Base-by-base conservation (phyloP, 2,797 vertebrate species). In the Siniperca undulata region DNA sequence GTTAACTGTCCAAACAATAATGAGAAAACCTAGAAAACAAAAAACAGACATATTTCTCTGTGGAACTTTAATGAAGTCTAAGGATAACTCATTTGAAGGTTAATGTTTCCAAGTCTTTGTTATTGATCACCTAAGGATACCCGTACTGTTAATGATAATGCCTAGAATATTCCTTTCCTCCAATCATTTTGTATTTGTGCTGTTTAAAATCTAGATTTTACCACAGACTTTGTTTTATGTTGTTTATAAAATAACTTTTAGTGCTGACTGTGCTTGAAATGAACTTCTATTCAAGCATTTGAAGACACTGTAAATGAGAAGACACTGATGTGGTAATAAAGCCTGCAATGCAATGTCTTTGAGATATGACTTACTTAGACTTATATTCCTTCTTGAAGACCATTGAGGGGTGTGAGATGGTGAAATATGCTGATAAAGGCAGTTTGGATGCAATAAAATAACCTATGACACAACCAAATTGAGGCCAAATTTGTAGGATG, bases 91-190 rank as follows among this genome's bases (percentile, higher is more conserved):
- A 65, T 75, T 75, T 67, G 2, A 70, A 10, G 3, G 60, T 91
- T 78, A 80, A 81, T 81, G 24, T 82, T 84, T 88, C 13, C 24
- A 71, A 36, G 42, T 74, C 20, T 71, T 80, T 77, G 84, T 77
- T 44, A 83, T 60, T 71, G 46, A 62, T 81, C 59, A 68, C 16
- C 6, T 34, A 46, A 4, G 1, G 52, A 64, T 64, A 22, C 3
- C 17, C 60, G 36, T 22, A n/a, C 27, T 58, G 7, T 48, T 52
- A 13, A 64, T 10, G 9, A 69, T 7, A 62, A 71, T 9, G 38
- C 20, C 0, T 11, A 19, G 10, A 70, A 40, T 46, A 55, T 50
- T 9, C 30, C 0, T 34, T 30, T 61, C 3, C 4, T 50, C 11
- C 4, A 40, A 6, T 42, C 19, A 46, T 50, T 75, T 52, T 48